Base-by-base conservation (phyloP, 2,888 invertebrate species). In the Netelia melanura region DNA sequence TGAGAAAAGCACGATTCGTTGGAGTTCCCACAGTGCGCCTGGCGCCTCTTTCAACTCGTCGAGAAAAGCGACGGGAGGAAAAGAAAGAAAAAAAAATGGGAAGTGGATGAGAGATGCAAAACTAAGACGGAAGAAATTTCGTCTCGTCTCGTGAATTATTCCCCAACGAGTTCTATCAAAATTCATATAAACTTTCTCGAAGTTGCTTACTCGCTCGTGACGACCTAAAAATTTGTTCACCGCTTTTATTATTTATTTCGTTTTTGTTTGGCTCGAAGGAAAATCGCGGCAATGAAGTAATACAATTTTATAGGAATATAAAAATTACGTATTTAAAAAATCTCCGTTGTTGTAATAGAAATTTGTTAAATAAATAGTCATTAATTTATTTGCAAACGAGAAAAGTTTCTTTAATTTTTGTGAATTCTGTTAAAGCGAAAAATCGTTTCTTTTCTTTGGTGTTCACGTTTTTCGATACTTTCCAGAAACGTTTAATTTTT, bases 181-280 rank as follows among this genome's bases (percentile, higher is more conserved):
- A 82, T 85, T 71, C 79, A 71, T 76, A 80, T 52, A 74, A 82
- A 77, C 72, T 80, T 80, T 79, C 71, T 64, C 72, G 17, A 72
- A 72, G 61, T 61, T 61, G 44, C 44, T 8, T 6, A 61, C 38
- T 21, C 43, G 43, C 23, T 43, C n/a, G 44, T 44, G 30, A 23
- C 43, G 43, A 72, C 21, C 17, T 10, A 17, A 71, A 71, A 71
- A 71, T 30, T 23, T 21, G 8, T 70, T 14, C 11, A 8, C 23
- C 23, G 23, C 2, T 72, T 44, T 43, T 21, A 61, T 25, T 44
- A 38, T 61, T 61, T 44, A 43, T 61, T 72, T 6, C 21, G 43
- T 72, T 3, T 56, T 23, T 61, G 38, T 43, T 23, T 58, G 3
- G n/a, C 11, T 0, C 25, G 58, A 58, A 17, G 17, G 17, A 17